These are phyloP conservation scores for Ambastaia sidthimunki DNA, from an alignment of 2,797 vertebrate genomes.

Conservation along the genomic window DNA sequence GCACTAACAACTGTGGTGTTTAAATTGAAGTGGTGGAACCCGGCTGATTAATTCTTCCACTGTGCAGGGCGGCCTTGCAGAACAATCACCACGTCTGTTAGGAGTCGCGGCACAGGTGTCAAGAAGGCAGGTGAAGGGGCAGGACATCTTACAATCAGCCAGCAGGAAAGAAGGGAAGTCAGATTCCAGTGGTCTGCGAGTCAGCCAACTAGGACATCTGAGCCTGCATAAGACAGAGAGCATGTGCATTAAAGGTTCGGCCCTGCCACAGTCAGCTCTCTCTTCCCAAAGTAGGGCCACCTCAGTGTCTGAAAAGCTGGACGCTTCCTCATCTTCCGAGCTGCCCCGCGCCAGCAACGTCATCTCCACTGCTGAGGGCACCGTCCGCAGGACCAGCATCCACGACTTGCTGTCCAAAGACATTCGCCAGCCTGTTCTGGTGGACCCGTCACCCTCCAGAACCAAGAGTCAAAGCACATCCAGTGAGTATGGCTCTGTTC, in stretches of 20 bases:
- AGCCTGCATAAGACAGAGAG: constrained; percentile 86
- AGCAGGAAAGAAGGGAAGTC: constrained; percentile 81
- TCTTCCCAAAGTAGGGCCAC: constrained; percentile 80
- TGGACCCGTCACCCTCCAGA: constrained; percentile 79
- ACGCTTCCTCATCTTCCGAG: constrained; percentile 79
- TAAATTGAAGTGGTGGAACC: not conserved
- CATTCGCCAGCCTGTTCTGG: constrained; percentile 85
- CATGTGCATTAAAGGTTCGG: constrained; percentile 81
- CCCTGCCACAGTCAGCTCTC: constrained; percentile 70
- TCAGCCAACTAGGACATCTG: constrained; percentile 72
- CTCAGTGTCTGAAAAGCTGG: constrained; percentile 82
- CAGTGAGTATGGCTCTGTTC: constrained; percentile 91
- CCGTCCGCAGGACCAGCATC: constrained; percentile 94
- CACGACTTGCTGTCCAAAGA: constrained; percentile 97
- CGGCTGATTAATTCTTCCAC: constrained; percentile 67
- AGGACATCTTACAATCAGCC: constrained; percentile 87
- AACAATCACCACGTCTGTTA: constrained; percentile 87
- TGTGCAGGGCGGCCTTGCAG: constrained; percentile 91
- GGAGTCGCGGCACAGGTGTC: constrained; percentile 81
- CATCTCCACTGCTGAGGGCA: constrained; percentile 97
- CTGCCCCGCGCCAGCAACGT: constrained; percentile 97
- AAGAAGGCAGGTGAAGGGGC: constrained; percentile 77
- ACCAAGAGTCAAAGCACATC: constrained; percentile 78
- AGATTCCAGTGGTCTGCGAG: constrained; percentile 63
- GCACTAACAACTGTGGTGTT: not conserved